phyloP scores from a whole-genome alignment of 2,113 vertebrate species.

The Ceyx margarethae region DNA sequence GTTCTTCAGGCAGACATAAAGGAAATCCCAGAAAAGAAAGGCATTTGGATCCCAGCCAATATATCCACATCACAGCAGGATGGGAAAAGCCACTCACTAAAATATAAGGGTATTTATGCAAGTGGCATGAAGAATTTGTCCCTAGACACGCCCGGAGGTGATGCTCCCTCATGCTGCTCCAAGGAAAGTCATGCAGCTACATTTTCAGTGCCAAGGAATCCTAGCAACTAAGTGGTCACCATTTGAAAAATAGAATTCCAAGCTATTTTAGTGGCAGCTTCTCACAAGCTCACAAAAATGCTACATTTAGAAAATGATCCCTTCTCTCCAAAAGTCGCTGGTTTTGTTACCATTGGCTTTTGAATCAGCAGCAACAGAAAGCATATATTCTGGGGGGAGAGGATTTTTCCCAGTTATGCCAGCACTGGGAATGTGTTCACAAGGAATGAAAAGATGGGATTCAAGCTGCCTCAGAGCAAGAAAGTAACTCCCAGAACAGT shows the following conservation, averaged over 20 bases:
- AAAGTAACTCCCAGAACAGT: neutral
- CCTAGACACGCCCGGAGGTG: neutral
- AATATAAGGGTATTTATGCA: neutral
- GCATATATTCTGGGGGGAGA: neutral
- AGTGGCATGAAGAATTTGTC: neutral
- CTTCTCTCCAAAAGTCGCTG: neutral
- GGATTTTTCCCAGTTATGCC: neutral
- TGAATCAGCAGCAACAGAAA: neutral
- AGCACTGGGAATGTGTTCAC: neutral
- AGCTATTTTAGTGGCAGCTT: constrained; percentile 10
- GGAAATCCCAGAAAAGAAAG: neutral
- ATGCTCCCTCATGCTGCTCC: neutral
- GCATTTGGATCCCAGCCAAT: neutral
- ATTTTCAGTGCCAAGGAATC: constrained; percentile 8
- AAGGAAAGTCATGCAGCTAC: neutral
- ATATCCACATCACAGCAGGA: neutral
- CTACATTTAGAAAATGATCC: neutral
- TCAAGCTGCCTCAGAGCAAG: neutral
- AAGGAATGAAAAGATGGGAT: neutral
- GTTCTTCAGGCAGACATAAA: constrained; percentile 2
- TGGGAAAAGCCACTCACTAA: neutral
- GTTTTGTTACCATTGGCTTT: neutral
- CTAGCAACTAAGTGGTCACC: constrained; percentile 28
- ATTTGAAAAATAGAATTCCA: constrained; percentile 18
- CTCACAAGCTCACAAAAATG: constrained; percentile 1